Base-by-base conservation (phyloP, 1,140 invertebrate genomes). In the Drosophila nebulosa region DNA sequence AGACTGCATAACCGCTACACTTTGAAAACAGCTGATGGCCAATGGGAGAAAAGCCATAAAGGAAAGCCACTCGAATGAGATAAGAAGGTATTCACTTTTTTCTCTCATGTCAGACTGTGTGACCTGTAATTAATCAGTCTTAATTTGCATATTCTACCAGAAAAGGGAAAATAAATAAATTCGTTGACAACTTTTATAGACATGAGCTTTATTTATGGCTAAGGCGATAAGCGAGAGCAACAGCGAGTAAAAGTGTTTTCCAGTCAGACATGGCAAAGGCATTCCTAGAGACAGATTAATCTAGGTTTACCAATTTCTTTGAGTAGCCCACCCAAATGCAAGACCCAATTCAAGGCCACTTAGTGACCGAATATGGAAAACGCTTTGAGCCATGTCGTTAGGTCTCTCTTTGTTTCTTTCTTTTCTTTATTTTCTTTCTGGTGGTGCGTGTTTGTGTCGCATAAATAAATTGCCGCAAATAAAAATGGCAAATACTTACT, bases 1-100 rank as follows among this genome's bases (percentile, higher is more conserved):
- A n/a, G n/a, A n/a, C n/a, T n/a, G n/a, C n/a, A 94, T 94, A 93
- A 93, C 93, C 93, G 80, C 79, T 84, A 83, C 79, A 83, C 79
- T 83, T 83, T 76, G 79, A 72, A 84, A 84, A 36, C 4, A 10
- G 22, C 26, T 64, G 64, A 75, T 68, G 14, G 7, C 16, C 51
- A 36, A 32, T 68, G 26, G 52, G 52, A 35, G 50, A 35, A 30
- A 24, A 21, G 26, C 24, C 4, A 32, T 30, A 22, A 27, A 39
- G 36, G 53, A 39, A 73, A 80, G 35, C 57, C 56, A 53, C 58
- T 69, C 61, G 46, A 53, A 73, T 32, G 26, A 1, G 3, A 18
- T 27, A 52, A 42, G 10, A 35, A 42, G 16, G 39, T 21, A 46
- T 46, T 46, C 18, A 46, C 39, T 10, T 21, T 46, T 46, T 46